phyloP scores from a whole-genome alignment of 2,888 invertebrate genomes.

The Acanthacorydalis orientalis region DNA sequence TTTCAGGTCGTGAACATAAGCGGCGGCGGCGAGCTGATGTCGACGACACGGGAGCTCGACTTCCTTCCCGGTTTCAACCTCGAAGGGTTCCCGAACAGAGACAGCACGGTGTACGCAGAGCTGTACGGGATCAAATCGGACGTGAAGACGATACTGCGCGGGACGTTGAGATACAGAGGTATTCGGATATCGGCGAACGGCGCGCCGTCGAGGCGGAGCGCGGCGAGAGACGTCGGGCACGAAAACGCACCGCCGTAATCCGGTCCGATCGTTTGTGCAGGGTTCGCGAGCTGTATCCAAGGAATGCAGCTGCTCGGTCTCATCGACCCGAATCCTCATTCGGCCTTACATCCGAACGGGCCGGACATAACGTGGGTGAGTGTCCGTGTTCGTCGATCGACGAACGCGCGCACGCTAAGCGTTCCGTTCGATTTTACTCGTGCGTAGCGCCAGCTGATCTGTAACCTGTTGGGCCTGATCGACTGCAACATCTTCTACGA shows the following conservation, averaged over 20 bases:
- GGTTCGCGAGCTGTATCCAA: slow-evolving; percentile 78
- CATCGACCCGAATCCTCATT: slow-evolving; percentile 69
- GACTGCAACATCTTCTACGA: slow-evolving; percentile 83
- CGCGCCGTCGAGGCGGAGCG: no score
- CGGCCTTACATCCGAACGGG: slow-evolving; percentile 84
- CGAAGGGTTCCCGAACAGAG: slow-evolving; percentile 94
- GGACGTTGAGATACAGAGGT: slow-evolving; percentile 81
- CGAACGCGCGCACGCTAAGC: no score
- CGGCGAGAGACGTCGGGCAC: no score
- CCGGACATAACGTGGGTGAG: slow-evolving; percentile 86
- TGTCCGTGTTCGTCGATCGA: no score
- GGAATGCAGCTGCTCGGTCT: slow-evolving; percentile 78
- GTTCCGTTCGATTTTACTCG: slow-evolving; percentile 1
- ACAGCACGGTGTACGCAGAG: slow-evolving; percentile 76
- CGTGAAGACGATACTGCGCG: slow-evolving; percentile 77
- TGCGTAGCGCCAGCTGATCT: slow-evolving; percentile 63
- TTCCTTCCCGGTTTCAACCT: slow-evolving; percentile 93
- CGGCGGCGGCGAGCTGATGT: slow-evolving; percentile 79
- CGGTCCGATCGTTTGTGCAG: no score
- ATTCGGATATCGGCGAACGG: slow-evolving; percentile 3
- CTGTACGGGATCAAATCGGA: slow-evolving; percentile 74
- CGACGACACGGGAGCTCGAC: slow-evolving; percentile 57
- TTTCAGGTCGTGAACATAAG: slow-evolving; percentile 68
- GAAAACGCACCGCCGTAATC: no score
- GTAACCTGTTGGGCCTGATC: slow-evolving; percentile 67